Evolutionary conservation across 2,797 vertebrate genomes (phyloP), one percentile per base, ranked within the genome.

Genomic region (Chaetophractus vellerosus): DNA sequence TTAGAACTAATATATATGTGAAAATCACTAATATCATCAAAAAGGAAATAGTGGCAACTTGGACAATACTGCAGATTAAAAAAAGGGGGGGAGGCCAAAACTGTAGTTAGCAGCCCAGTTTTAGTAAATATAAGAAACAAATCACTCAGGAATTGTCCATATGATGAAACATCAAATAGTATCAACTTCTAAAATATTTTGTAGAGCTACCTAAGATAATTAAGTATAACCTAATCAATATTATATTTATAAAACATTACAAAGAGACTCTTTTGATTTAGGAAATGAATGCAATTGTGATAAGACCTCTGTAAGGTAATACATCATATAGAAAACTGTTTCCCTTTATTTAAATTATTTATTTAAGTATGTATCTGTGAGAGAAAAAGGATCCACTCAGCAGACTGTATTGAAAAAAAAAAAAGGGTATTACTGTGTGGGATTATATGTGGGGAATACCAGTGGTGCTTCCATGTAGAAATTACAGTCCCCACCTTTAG

Each of bases 121-220:
- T 91, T 74, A 93, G 33, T 74, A 83, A 90, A 80, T 10, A 23
- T 33, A 79, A 38, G 52, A 66, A 91, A 83, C 26, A 74, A 89
- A 92, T 91, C 74, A 92, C 63, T 33, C 23, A 89, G 78, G 15
- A 95, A 92, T 38, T 76, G 14, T n/a, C 82, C 79, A 59, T 41
- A 41, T 88, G 31, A 57, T 78, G 82, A 91, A 88, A 88, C 5
- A 93, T 18, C 9, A 74, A 61, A 72, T 38, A 89, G 15, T 82
- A 74, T 36, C 86, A 87, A 59, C 19, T 68, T 88, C 79, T 93
- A 55, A 94, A 94, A 52, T 68, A 89, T 78, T 95, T 94, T 89
- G 15, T 36, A 89, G 55, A 79, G 18, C 26, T 91, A 69, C 24
- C 74, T 84, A 94, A 93, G 72, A 71, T 93, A 91, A 74, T 74